Conservation (phyloP, 2,888 invertebrate genomes). For the Drosophila hamatofila region DNA sequence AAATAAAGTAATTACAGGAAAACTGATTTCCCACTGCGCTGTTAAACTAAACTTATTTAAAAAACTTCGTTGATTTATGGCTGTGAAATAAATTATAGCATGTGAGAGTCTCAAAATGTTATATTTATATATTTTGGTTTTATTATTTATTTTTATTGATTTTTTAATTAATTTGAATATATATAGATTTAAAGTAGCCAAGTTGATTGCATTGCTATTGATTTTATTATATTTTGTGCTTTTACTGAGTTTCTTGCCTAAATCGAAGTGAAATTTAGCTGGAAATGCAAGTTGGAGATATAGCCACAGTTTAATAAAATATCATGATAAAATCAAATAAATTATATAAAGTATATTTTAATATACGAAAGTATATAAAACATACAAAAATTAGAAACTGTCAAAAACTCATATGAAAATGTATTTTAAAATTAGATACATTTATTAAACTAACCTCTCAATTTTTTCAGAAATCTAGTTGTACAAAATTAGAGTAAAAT, state of each 20-base stretch:
- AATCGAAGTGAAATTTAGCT: neutral
- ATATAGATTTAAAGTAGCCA: conserved; percentile 41
- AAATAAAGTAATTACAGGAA: neutral
- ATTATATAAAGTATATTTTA: neutral
- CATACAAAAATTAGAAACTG: neutral
- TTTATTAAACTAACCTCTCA: neutral
- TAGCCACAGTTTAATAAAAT: neutral
- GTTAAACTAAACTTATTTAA: neutral
- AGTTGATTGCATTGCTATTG: conserved; percentile 32
- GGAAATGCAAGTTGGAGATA: neutral
- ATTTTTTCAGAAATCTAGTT: no score
- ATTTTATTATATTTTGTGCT: conserved; percentile 2
- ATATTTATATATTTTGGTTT: conserved; percentile 8
- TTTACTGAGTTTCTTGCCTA: neutral
- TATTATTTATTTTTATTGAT: conserved; percentile 37
- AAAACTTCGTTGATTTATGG: neutral
- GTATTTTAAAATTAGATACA: neutral
- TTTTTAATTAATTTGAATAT: conserved; percentile 35
- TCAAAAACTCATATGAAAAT: neutral
- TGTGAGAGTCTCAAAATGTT: neutral
- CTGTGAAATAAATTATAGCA: neutral
- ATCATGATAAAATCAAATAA: neutral
- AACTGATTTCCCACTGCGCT: neutral
- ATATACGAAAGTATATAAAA: neutral
- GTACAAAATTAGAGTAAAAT: neutral